A percentile compares a stretch with the other conserved stretches of the same genome.
These are phyloP conservation scores for Patella depressa DNA, from an alignment of 2,888 invertebrate species.

Conservation along the genomic window DNA sequence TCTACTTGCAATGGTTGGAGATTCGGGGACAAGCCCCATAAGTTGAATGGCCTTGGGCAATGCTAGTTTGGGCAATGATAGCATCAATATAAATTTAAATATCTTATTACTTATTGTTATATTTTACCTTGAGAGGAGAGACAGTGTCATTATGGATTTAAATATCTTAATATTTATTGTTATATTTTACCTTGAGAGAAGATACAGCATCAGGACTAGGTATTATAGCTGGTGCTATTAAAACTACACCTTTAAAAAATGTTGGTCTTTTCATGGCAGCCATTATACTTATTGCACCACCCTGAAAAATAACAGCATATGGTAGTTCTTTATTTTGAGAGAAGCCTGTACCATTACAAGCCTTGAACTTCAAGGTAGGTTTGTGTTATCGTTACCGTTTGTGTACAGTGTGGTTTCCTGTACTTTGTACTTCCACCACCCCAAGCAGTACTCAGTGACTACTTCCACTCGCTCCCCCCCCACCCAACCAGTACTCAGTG, in stretches of 20 bases:
- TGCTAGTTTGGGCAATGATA: no score
- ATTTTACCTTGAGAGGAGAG: not conserved
- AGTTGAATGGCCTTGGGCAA: no score
- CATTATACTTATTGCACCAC: constrained; percentile 70
- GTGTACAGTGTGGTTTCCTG: no score
- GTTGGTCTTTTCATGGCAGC: constrained; percentile 64
- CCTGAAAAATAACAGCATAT: constrained; percentile 55
- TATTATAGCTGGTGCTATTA: constrained; percentile 69
- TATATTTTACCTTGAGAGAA: constrained; percentile 45
- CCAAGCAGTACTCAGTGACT: not conserved
- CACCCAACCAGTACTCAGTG: not conserved
- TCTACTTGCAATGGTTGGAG: no score
- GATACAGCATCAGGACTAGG: constrained; percentile 44
- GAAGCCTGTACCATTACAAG: no score
- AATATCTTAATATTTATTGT: not conserved
- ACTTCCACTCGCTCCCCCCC: not conserved
- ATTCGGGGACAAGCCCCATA: no score
- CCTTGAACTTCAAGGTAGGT: no score
- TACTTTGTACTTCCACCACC: not conserved
- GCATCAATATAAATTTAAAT: no score
- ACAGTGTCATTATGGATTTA: not conserved
- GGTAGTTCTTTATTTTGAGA: no score
- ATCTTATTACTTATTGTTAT: no score
- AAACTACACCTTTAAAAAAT: constrained; percentile 68
- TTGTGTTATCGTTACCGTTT: no score